Percentiles rank a stretch among this genome's conserved stretches.
phyloP scores from a whole-genome alignment of 2,888 invertebrate species.

The Keiferia lycopersicella region DNA sequence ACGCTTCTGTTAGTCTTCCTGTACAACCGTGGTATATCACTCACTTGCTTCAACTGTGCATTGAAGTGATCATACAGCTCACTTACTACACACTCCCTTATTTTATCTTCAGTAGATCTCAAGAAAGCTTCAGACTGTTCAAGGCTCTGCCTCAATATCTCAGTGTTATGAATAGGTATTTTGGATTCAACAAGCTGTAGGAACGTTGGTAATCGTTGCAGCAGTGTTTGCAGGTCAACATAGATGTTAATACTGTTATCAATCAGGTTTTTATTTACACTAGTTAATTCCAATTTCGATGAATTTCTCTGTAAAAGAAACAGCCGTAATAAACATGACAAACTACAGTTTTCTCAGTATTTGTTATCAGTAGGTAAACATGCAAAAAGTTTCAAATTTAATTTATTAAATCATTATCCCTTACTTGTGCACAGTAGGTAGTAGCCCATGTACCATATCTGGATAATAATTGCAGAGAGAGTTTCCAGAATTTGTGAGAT shows the following conservation, averaged over 20 bases:
- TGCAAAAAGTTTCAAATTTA: background rate
- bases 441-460: constrained; percentile 89
- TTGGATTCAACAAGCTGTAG: constrained; percentile 54
- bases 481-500: constrained; percentile 93
- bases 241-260: constrained; percentile 68
- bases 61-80: constrained; percentile 72
- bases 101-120: constrained; percentile 52
- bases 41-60: constrained; percentile 88
- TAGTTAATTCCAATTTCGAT: constrained; percentile 53
- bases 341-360: background rate
- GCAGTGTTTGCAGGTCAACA: constrained; percentile 56
- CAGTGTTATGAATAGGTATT: constrained; percentile 50
- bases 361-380: background rate
- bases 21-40: constrained; percentile 95
- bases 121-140: constrained; percentile 54
- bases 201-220: constrained; percentile 57
- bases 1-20: constrained; percentile 94
- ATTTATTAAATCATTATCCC: background rate
- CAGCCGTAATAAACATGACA: background rate
- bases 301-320: constrained; percentile 55
- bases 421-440: constrained; percentile 67
- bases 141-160: constrained; percentile 55
- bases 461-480: constrained; percentile 90
- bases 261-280: constrained; percentile 62
- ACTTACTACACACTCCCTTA: constrained; percentile 66